Conservation (phyloP, 2,113 vertebrate species). For the Pavo muticus region DNA sequence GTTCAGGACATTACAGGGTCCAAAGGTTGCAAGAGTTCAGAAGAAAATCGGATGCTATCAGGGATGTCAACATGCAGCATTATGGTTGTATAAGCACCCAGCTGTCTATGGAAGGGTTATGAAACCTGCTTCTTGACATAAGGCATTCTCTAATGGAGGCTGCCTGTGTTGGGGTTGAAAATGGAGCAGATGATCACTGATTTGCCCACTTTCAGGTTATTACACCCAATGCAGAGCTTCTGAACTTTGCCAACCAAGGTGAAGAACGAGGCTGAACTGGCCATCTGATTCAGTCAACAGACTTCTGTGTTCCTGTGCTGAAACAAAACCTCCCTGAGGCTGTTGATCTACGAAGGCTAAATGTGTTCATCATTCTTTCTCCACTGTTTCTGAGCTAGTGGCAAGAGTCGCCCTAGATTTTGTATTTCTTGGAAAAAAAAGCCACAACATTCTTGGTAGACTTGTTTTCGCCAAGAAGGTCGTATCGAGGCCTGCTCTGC, state of each 20-base stretch:
- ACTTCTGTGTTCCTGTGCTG: background rate
- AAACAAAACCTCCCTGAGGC: background rate
- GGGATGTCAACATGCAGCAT: background rate
- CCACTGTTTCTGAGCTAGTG: background rate
- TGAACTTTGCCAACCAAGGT: background rate
- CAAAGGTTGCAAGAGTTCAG: background rate
- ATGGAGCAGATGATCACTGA: background rate
- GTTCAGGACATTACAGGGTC: background rate
- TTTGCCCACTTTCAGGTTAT: background rate
- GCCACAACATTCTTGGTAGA: background rate
- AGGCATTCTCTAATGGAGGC: background rate
- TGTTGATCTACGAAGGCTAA: background rate
- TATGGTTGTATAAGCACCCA: background rate
- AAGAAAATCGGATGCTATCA: rapidly evolving
- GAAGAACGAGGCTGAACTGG: background rate
- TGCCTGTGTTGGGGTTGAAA: background rate
- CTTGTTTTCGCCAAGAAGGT: background rate
- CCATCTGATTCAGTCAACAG: background rate
- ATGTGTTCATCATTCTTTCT: background rate
- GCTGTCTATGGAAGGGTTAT: background rate
- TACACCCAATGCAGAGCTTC: background rate
- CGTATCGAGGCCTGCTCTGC: background rate
- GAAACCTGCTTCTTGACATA: background rate
- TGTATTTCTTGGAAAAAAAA: background rate
- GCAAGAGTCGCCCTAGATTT: background rate